phyloP scores from a whole-genome alignment of 2,888 invertebrate species.

The Altica lythri region DNA sequence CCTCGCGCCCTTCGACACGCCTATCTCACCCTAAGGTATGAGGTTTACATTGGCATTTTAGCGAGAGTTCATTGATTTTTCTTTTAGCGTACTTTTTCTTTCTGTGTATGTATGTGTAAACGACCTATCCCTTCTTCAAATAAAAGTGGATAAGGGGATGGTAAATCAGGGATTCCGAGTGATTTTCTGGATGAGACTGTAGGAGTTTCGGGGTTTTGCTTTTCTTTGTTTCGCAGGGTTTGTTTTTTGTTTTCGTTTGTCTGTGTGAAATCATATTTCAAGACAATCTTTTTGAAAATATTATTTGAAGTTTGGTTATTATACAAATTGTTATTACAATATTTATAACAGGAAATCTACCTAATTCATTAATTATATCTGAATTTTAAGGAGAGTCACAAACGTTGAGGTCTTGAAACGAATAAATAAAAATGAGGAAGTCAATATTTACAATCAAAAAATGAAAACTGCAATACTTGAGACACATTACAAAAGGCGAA shows the following conservation, averaged over 20 bases:
- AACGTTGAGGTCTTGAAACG: too few relatives aligned
- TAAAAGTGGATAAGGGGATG: slow-evolving; percentile 14
- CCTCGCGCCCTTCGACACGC: slow-evolving; percentile 56
- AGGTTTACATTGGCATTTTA: slow-evolving; percentile 53
- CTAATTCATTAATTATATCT: too few relatives aligned
- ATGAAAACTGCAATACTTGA: too few relatives aligned
- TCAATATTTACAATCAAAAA: too few relatives aligned
- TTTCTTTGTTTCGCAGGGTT: slow-evolving; percentile 2
- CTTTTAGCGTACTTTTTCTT: background rate
- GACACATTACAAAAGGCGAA: too few relatives aligned
- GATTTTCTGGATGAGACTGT: slow-evolving; percentile 7
- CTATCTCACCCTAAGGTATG: slow-evolving; percentile 50
- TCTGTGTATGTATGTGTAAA: slow-evolving; percentile 11
- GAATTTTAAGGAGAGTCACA: too few relatives aligned
- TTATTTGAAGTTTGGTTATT: too few relatives aligned
- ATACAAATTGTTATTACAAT: too few relatives aligned
- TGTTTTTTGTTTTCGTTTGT: slow-evolving; percentile 1
- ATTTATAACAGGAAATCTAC: too few relatives aligned
- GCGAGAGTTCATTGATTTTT: slow-evolving; percentile 48
- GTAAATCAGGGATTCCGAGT: slow-evolving; percentile 25
- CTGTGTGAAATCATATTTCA: too few relatives aligned
- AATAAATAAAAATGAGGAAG: too few relatives aligned
- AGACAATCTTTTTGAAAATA: too few relatives aligned
- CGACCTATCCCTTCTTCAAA: slow-evolving; percentile 20
- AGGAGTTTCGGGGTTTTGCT: slow-evolving; percentile 1